These are phyloP conservation scores for Lampropteryx suffumata DNA, from an alignment of 2,888 invertebrate species.

Conservation along the genomic window DNA sequence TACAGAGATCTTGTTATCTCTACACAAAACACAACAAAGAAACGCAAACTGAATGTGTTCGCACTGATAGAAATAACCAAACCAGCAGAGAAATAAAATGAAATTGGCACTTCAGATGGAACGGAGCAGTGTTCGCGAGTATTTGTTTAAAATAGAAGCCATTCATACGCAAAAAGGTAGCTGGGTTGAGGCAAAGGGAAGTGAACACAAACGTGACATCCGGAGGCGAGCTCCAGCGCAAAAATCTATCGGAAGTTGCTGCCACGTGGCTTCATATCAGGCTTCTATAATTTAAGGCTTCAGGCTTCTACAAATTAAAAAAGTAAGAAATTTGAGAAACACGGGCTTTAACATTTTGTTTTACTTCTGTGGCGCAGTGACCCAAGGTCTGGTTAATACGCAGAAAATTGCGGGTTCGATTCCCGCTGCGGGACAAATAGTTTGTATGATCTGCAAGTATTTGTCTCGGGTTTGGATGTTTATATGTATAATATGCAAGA, in stretches of 20 bases:
- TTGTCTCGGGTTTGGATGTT: too few relatives aligned
- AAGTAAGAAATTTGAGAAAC: too few relatives aligned
- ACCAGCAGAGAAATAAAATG: conserved; percentile 12
- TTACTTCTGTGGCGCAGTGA: too few relatives aligned
- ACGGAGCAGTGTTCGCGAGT: not conserved
- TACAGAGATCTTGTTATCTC: not conserved
- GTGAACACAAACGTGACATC: conserved; percentile 67
- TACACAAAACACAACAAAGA: not conserved
- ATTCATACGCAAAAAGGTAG: conserved; percentile 42
- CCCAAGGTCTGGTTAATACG: too few relatives aligned
- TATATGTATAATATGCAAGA: too few relatives aligned
- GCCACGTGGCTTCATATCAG: conserved; percentile 38
- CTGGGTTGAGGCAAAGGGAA: conserved; percentile 47
- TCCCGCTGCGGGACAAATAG: too few relatives aligned
- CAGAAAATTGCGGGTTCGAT: too few relatives aligned
- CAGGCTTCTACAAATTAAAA: too few relatives aligned
- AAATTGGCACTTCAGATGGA: conserved; percentile 11
- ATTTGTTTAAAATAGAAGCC: conserved; percentile 21
- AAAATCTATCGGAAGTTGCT: conserved; percentile 58
- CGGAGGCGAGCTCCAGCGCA: conserved; percentile 47
- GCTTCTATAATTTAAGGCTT: not conserved
- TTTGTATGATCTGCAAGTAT: too few relatives aligned
- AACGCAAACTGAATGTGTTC: not conserved
- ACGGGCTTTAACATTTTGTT: too few relatives aligned
- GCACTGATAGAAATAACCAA: not conserved